These are phyloP conservation scores for Apamea monoglypha DNA, from an alignment of 2,888 invertebrate species.

Conservation along the genomic window DNA sequence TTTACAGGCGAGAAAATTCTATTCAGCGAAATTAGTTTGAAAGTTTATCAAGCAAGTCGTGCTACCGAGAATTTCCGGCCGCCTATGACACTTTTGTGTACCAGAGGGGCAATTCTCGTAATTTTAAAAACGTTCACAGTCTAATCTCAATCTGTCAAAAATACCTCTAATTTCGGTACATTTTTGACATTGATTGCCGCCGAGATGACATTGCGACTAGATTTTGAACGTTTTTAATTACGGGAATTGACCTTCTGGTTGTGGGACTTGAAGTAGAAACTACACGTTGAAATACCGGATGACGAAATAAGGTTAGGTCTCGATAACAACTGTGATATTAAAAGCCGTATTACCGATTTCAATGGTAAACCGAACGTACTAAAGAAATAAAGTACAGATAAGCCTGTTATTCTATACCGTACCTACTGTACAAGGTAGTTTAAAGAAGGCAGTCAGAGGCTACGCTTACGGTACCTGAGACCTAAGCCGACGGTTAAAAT, in stretches of 20 bases:
- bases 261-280: conserved; percentile 35
- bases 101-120: too few relatives aligned
- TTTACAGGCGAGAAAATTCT: conserved; percentile 46
- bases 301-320: conserved; percentile 58
- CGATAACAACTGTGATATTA: conserved; percentile 60
- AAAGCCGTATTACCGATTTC: conserved; percentile 68
- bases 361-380: conserved; percentile 74
- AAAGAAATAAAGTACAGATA: conserved; percentile 69
- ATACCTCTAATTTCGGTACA: too few relatives aligned
- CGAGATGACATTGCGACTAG: too few relatives aligned
- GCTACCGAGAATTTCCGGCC: conserved; percentile 16
- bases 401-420: conserved; percentile 52
- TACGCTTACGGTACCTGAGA: conserved; percentile 82
- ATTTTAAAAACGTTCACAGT: too few relatives aligned
- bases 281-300: conserved; percentile 48
- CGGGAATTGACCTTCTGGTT: too few relatives aligned
- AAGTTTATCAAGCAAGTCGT: conserved; percentile 38
- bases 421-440: conserved; percentile 43
- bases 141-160: too few relatives aligned
- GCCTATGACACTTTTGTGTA: conserved; percentile 32
- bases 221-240: too few relatives aligned
- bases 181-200: too few relatives aligned
- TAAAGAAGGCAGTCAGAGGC: conserved; percentile 72
- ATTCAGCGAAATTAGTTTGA: conserved; percentile 36
- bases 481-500: conserved; percentile 70